Percentiles rank a stretch among this genome's conserved stretches.
Conservation (phyloP, 1,140 invertebrate genomes). For the Formica exsecta region DNA sequence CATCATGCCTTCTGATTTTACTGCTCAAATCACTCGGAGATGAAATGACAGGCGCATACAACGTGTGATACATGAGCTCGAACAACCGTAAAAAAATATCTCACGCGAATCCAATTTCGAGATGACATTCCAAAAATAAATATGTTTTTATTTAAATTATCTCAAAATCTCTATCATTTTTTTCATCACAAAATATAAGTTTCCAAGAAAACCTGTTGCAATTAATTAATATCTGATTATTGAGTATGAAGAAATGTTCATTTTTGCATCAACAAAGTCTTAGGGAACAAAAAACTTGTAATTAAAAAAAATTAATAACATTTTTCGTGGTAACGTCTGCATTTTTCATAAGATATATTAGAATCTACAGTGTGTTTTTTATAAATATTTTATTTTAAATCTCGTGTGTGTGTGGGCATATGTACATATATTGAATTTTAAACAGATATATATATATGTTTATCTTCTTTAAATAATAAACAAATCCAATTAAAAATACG, state of each 20-base stretch:
- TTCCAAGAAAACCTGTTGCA: neutral
- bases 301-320: neutral
- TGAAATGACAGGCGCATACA: neutral
- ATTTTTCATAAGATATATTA: neutral
- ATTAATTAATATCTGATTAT: neutral
- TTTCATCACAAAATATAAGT: neutral
- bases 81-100: conserved; percentile 26
- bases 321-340: neutral
- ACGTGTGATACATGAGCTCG: conserved; percentile 1
- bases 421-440: conserved; percentile 6
- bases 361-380: neutral
- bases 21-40: conserved; percentile 23
- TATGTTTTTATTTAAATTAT: neutral
- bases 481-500: too few species aligned
- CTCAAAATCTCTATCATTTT: neutral
- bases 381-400: conserved; percentile 9
- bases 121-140: conserved; percentile 29
- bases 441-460: neutral
- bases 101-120: neutral
- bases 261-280: neutral
- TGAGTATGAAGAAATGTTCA: neutral
- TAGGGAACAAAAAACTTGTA: neutral
- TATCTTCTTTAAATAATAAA: too few species aligned
- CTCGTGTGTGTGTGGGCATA: too few species aligned
- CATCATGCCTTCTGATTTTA: conserved; percentile 35